Evolutionary conservation across 2,888 invertebrate species (phyloP), one percentile per base, ranked within the genome.

Genomic region (Patella caerulea): DNA sequence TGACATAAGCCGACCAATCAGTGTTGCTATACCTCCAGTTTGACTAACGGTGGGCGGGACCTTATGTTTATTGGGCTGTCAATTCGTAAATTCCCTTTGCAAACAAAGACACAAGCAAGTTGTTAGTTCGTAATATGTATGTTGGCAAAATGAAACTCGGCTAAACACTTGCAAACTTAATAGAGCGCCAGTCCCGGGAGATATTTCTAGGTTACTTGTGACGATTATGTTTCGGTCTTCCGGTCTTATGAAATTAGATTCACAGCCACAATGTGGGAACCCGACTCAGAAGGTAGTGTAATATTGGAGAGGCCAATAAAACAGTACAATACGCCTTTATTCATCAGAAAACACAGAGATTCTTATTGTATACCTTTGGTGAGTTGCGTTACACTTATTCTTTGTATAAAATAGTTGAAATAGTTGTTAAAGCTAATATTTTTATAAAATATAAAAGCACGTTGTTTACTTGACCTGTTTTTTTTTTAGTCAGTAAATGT

Each of bases 41-140:
- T 71, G 53, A 54, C 19, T 53, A 17, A 54, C n/a, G 53, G 70
- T 34, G 65, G 74, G 74, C 17, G 65, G 74, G 65, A 52, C 52
- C 52, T 17, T 15, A 24, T 65, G 45, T 69, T 74, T 45, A 74
- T 34, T 65, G 19, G 74, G 59, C 74, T 69, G 69, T 74, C 74
- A 74, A 74, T 24, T 74, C 52, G 74, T 52, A 59, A 69, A 74
- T 74, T 74, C 74, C 65, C 74, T 69, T n/a, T 65, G 74, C 74
- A 74, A 74, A 74, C 74, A 74, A 74, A 74, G 74, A 34, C 74
- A 74, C 74, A 74, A 74, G 74, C 65, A 74, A 74, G 65, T 74
- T 74, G 74, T 74, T 65, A 65, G 19, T 24, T 24, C 24, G 19
- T 65, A 65, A 65, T 65, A 24, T 14, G 19, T 65, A 65, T 24